A percentile compares a stretch with the other conserved stretches of the same genome.
Evolutionary conservation across 2,888 invertebrate species (phyloP).

Genomic region (Camponotus fellah): DNA sequence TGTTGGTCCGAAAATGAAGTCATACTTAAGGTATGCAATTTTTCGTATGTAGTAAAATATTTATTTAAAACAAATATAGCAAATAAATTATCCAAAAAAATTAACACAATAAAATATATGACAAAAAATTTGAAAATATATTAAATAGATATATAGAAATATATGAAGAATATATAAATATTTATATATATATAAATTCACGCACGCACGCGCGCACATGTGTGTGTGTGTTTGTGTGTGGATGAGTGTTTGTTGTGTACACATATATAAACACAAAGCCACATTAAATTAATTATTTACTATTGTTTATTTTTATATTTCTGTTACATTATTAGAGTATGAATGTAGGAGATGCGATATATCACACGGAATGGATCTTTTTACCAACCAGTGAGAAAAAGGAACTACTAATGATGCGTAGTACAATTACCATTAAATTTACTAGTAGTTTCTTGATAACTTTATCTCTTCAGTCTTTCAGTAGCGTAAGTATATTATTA

Average conservation of each 20-base stretch:
- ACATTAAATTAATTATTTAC: no score
- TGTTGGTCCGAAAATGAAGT: slow-evolving; percentile 76
- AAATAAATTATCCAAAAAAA: not conserved
- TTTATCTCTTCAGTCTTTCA: slow-evolving; percentile 59
- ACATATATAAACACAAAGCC: no score
- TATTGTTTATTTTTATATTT: not conserved
- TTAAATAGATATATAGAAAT: no score
- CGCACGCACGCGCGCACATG: no score
- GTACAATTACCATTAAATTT: slow-evolving; percentile 57
- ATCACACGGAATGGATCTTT: slow-evolving; percentile 28
- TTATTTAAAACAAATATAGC: not conserved
- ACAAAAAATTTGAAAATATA: no score
- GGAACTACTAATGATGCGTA: slow-evolving; percentile 59
- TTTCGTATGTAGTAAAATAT: not conserved
- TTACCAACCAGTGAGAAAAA: slow-evolving; percentile 35
- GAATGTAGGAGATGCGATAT: not conserved
- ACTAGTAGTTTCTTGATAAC: slow-evolving; percentile 62
- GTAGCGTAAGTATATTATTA: slow-evolving; percentile 63
- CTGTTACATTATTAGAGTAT: not conserved
- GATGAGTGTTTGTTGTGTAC: no score
- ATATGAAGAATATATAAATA: not conserved
- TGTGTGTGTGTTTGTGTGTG: not conserved
- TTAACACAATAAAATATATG: no score
- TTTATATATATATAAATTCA: no score
- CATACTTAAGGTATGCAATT: slow-evolving; percentile 60